phyloP scores from a whole-genome alignment of 35 echinoderm and acorn worm species.

The Acanthaster planci region DNA sequence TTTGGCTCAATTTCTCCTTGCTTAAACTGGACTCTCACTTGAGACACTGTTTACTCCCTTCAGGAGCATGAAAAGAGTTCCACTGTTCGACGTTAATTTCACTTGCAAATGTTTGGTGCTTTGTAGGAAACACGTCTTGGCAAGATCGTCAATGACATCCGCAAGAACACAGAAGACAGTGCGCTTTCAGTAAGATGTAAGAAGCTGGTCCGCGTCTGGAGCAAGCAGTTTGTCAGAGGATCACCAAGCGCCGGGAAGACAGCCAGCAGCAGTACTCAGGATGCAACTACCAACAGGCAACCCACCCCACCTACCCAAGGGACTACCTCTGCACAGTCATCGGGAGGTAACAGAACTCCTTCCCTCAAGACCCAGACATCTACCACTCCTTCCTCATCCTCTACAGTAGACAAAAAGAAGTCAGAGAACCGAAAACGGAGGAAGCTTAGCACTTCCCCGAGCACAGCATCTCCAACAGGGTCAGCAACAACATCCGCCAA shows the following conservation, averaged over 20 bases:
- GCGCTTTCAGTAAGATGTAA: constrained; percentile 56
- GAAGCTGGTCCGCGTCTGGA: constrained; percentile 57
- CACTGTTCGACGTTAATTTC: background rate
- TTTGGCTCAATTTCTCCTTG: too few species aligned
- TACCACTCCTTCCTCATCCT: constrained; percentile 7
- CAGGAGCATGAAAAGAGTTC: too few species aligned
- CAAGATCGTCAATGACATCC: constrained; percentile 73
- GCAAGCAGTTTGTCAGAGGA: constrained; percentile 57
- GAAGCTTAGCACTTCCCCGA: constrained; percentile 50
- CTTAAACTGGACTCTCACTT: too few species aligned
- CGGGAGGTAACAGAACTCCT: constrained; percentile 32
- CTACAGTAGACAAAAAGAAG: constrained; percentile 67
- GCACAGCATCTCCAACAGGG: background rate
- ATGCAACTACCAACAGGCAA: background rate
- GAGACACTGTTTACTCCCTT: too few species aligned
- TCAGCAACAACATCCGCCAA: background rate
- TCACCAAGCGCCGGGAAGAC: background rate
- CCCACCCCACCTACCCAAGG: constrained; percentile 23
- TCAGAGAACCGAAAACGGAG: constrained; percentile 65
- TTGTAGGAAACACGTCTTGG: constrained; percentile 82
- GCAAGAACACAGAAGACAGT: constrained; percentile 57
- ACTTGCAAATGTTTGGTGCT: background rate
- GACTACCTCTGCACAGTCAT: background rate
- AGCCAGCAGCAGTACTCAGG: background rate
- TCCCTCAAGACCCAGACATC: constrained; percentile 25